Percentiles rank a stretch among this genome's conserved stretches.
Evolutionary conservation across 2,113 vertebrate genomes (phyloP).

Genomic region (Hippocampus comes): DNA sequence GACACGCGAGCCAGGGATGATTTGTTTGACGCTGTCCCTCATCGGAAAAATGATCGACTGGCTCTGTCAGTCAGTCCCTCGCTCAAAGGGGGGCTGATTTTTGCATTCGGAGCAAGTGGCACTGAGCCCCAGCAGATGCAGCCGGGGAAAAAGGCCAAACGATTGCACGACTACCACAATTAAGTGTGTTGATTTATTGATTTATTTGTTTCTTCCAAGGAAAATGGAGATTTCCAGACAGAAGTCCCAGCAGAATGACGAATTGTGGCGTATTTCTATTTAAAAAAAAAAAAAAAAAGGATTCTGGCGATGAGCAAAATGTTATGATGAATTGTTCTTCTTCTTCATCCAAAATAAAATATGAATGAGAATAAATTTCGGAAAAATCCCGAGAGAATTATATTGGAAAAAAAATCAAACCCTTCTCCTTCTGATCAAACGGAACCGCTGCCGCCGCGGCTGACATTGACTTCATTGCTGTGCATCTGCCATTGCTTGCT

Average conservation of each 20-base stretch:
- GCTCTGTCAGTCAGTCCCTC: background rate
- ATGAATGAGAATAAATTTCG: too few species aligned
- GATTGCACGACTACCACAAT: background rate
- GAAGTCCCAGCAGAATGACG: background rate
- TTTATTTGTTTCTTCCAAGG: background rate
- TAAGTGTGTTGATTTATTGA: slow-evolving; percentile 5
- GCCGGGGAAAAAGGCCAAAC: background rate
- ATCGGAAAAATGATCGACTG: background rate
- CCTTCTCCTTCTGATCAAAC: too few species aligned
- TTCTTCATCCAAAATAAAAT: too few species aligned
- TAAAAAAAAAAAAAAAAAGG: too few species aligned
- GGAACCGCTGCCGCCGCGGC: too few species aligned
- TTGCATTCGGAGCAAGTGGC: background rate
- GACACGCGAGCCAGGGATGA: background rate
- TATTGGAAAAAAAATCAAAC: too few species aligned
- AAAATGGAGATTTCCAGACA: too few species aligned
- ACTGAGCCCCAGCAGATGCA: background rate
- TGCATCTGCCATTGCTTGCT: slow-evolving; percentile 42
- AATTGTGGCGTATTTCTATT: too few species aligned
- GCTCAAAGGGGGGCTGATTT: background rate
- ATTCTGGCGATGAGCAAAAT: too few species aligned
- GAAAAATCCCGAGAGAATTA: too few species aligned
- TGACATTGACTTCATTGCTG: slow-evolving; percentile 1
- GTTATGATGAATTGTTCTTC: too few species aligned
- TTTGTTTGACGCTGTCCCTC: background rate